Conservation (phyloP, 2,888 invertebrate genomes). For the Agrochola litura region DNA sequence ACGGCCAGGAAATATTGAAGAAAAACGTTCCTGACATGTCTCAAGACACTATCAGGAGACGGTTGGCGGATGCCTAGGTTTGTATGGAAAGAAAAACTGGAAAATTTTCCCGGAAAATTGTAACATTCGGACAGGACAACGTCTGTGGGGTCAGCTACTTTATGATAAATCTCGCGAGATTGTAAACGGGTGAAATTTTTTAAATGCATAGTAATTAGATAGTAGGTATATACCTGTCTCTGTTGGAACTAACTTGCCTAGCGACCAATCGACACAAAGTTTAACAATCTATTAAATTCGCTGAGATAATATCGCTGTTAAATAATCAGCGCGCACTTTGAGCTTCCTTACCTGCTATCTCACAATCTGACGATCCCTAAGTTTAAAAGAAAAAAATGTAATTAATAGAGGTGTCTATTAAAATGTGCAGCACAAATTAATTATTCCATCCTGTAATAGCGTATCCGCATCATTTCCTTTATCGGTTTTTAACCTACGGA, state of each 20-base stretch:
- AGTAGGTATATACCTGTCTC: not conserved
- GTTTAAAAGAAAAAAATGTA: not conserved
- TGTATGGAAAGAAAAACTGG: too few relatives aligned
- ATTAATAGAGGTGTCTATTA: too few relatives aligned
- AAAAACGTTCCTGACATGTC: too few relatives aligned
- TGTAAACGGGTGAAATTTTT: not conserved
- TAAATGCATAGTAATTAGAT: not conserved
- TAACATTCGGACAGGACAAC: too few relatives aligned
- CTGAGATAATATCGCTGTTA: not conserved
- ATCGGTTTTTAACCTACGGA: not conserved
- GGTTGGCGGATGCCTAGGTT: too few relatives aligned
- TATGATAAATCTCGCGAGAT: not conserved
- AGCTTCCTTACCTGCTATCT: not conserved
- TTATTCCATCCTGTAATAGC: constrained; percentile 1
- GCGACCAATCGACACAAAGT: not conserved
- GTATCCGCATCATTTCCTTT: not conserved
- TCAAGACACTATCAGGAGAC: too few relatives aligned
- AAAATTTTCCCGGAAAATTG: too few relatives aligned
- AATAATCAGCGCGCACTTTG: not conserved
- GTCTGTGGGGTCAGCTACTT: too few relatives aligned
- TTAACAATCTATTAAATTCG: not conserved
- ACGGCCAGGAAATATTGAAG: too few relatives aligned
- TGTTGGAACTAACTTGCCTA: not conserved
- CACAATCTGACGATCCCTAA: not conserved
- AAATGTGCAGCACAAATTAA: constrained; percentile 4